Conservation (phyloP, 1,140 invertebrate genomes). For the Drosophila prosaltans region DNA sequence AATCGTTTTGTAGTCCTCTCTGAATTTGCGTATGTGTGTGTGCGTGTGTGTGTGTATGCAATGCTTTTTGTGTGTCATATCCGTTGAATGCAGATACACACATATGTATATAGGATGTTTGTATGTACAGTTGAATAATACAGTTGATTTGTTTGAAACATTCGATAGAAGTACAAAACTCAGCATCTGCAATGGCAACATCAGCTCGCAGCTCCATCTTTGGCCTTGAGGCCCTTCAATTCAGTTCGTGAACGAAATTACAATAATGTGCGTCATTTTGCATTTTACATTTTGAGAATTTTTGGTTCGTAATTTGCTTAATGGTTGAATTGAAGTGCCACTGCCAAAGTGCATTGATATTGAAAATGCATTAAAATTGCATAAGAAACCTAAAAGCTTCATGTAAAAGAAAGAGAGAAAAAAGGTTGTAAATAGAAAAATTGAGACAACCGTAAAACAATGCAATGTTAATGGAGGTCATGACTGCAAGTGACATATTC, state of each 20-base stretch:
- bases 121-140: slow-evolving; percentile 29
- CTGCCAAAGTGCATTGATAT: slow-evolving; percentile 52
- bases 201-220: background rate
- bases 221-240: slow-evolving; percentile 53
- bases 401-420: background rate
- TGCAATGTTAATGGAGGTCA: slow-evolving; percentile 53
- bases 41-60: slow-evolving; percentile 11
- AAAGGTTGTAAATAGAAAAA: slow-evolving; percentile 1
- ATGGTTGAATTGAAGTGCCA: slow-evolving; percentile 57
- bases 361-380: slow-evolving; percentile 52
- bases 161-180: slow-evolving; percentile 7
- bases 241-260: slow-evolving; percentile 33
- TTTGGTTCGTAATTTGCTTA: slow-evolving; percentile 69
- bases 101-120: slow-evolving; percentile 16
- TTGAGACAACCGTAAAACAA: slow-evolving; percentile 43
- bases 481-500: slow-evolving; percentile 27
- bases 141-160: slow-evolving; percentile 53
- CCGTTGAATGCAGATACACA: slow-evolving; percentile 8
- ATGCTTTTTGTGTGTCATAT: slow-evolving; percentile 45
- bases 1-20: slow-evolving; percentile 66
- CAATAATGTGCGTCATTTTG: slow-evolving; percentile 52
- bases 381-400: slow-evolving; percentile 34
- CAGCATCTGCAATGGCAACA: background rate
- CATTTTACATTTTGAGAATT: slow-evolving; percentile 30
- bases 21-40: slow-evolving; percentile 8